Evolutionary conservation across 2,113 vertebrate genomes (phyloP).

Genomic region (Alligator sinensis): DNA sequence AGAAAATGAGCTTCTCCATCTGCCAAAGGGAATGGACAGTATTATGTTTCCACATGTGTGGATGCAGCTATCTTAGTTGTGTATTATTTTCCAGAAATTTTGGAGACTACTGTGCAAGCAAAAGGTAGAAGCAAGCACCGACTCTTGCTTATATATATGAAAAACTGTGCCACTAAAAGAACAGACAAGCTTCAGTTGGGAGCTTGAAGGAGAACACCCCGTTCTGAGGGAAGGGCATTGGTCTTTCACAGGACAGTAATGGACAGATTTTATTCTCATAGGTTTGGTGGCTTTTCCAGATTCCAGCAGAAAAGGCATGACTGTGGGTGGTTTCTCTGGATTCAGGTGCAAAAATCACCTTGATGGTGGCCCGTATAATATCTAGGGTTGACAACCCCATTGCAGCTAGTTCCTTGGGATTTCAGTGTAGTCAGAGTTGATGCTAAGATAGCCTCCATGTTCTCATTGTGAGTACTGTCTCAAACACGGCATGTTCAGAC

Average conservation of each 20-base stretch:
- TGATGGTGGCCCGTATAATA: background rate
- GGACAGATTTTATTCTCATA: background rate
- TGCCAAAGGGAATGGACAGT: background rate
- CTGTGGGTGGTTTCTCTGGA: background rate
- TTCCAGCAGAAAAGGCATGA: fast-evolving
- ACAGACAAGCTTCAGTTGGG: background rate
- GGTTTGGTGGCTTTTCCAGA: background rate
- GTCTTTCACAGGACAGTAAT: background rate
- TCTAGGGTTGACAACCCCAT: background rate
- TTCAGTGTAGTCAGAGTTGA: background rate
- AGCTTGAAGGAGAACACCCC: background rate
- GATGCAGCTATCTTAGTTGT: background rate
- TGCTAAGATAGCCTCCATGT: background rate
- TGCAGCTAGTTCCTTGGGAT: background rate
- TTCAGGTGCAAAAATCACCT: background rate
- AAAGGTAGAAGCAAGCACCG: background rate
- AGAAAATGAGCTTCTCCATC: background rate
- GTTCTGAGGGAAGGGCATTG: background rate
- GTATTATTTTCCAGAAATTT: background rate
- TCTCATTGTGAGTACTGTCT: background rate
- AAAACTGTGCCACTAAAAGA: background rate
- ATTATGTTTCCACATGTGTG: background rate
- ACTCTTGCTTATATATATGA: background rate
- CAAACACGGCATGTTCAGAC: background rate
- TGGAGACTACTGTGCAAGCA: background rate